phyloP scores from a whole-genome alignment of 2,797 vertebrate species.

The Erithacus rubecula region DNA sequence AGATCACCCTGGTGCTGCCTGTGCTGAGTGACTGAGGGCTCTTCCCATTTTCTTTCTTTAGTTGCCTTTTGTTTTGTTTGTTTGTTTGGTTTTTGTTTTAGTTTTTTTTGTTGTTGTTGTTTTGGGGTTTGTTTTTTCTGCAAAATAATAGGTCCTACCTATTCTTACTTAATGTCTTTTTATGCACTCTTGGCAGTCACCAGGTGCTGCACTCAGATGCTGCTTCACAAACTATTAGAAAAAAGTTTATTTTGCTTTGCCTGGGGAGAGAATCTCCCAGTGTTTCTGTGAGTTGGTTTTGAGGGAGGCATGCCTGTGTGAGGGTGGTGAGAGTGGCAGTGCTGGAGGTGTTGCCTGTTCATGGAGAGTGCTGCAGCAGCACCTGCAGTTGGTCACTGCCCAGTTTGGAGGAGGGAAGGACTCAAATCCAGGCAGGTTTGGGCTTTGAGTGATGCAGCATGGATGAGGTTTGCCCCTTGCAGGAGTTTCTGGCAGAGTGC shows the following conservation, averaged over 20 bases:
- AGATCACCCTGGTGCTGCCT: not conserved
- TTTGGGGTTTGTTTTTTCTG: not conserved
- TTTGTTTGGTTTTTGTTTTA: not conserved
- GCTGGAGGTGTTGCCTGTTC: not conserved
- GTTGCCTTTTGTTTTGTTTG: not conserved
- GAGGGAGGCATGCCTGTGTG: accelerated
- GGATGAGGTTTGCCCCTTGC: not conserved
- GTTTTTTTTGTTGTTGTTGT: too few relatives aligned
- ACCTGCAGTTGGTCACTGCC: not conserved
- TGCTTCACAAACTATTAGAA: not conserved
- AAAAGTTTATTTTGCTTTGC: not conserved
- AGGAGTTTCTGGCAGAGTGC: not conserved
- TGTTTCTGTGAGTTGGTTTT: not conserved
- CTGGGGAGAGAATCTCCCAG: not conserved
- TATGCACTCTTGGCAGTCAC: not conserved
- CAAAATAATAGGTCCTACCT: not conserved
- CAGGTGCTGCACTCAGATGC: not conserved
- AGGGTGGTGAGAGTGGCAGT: not conserved
- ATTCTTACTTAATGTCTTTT: not conserved
- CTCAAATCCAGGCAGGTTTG: not conserved
- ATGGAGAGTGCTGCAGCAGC: not conserved
- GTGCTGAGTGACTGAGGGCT: not conserved
- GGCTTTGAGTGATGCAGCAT: not conserved
- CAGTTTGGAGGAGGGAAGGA: not conserved
- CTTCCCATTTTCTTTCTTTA: not conserved